Evolutionary conservation across 2,113 vertebrate species (phyloP).

Genomic region (Anarhynchus alexandrinus): DNA sequence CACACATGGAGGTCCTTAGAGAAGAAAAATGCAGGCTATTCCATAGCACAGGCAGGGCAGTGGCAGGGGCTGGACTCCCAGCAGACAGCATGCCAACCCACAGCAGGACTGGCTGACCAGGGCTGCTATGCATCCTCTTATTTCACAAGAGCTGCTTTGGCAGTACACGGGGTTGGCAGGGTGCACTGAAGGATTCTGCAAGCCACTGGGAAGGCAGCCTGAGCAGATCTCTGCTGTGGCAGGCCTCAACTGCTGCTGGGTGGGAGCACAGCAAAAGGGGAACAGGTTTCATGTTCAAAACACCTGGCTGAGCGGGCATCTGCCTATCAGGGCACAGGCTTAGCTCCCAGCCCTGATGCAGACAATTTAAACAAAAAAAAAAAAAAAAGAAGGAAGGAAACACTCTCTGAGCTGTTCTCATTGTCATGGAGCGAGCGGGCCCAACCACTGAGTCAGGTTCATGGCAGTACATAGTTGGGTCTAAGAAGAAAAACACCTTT

Average conservation of each 20-base stretch:
- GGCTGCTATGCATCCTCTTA: neutral
- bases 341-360: neutral
- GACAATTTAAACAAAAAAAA: neutral
- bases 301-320: neutral
- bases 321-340: accelerated
- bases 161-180: too few relatives aligned
- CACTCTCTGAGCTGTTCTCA: neutral
- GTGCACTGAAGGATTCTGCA: neutral
- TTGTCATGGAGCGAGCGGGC: too few relatives aligned
- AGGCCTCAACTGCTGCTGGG: neutral
- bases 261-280: neutral
- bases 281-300: neutral
- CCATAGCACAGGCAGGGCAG: neutral
- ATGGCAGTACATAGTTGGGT: neutral
- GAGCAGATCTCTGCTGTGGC: neutral
- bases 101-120: neutral
- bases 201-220: neutral
- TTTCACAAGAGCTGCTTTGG: neutral
- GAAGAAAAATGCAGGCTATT: neutral
- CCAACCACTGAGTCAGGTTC: accelerated
- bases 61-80: neutral
- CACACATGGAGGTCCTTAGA: neutral
- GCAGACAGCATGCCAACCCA: too few relatives aligned
- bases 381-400: neutral
- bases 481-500: neutral